Base-by-base conservation (phyloP, 2,888 invertebrate genomes). In the Hyposoter dolosus region DNA sequence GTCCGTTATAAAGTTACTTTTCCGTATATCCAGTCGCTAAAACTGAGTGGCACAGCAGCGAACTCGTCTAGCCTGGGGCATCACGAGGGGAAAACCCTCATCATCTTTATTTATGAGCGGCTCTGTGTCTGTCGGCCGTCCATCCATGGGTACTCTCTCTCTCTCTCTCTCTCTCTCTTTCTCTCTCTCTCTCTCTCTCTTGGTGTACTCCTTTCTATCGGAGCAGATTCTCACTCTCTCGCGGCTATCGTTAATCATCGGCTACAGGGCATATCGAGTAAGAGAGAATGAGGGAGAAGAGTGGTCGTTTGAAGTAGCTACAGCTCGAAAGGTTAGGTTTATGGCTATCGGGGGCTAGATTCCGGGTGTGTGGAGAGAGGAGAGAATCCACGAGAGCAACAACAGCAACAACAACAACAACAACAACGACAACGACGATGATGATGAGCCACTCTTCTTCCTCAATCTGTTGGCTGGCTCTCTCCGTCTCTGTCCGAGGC, bases 61-160 rank as follows among this genome's bases (percentile, higher is more conserved):
- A 79, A 72, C 80, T 83, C 66, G 78, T 50, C 72, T 50, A 56
- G 47, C 50, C 50, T 45, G 17, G 47, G 47, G 65, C 35, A 23
- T 12, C 35, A 9, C 28, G 35, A 40, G 23, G n/a, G 63, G 63
- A 47, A 47, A 69, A 84, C 83, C 69, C 71, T 85, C 80, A 83
- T 82, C 85, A 87, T 86, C 82, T 69, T 87, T 88, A 86, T 89
- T 88, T 88, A 84, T 76, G 84, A 83, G 78, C 83, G 66, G n/a
- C 80, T 83, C 84, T 88, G 87, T 83, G 87, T 88, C 87, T 84
- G 85, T 87, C 84, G 65, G 79, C 60, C 82, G 85, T 82, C 85
- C 84, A 82, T 87, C 83, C 65, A 66, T 86, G 65, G 28, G 45
- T 78, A 71, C 68, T 17, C 45, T 60, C 7, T 28, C 23, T 43